Evolutionary conservation across 2,888 invertebrate species (phyloP).

Genomic region (Sarcophaga caerulescens): DNA sequence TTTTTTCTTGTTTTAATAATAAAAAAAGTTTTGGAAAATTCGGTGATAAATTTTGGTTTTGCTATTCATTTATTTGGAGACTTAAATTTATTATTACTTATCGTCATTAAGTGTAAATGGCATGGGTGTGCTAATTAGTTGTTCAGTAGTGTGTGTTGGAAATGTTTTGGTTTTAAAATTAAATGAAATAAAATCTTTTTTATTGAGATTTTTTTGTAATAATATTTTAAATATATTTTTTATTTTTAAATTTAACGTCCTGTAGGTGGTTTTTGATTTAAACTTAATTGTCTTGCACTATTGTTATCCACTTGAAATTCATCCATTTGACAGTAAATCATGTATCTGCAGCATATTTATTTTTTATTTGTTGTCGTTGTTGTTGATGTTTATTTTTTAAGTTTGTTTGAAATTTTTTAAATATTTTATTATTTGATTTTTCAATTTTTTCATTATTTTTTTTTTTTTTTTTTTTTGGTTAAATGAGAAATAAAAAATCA

Average conservation of each 20-base stretch:
- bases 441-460: constrained; percentile 8
- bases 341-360: constrained; percentile 83
- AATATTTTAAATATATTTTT: too few species aligned
- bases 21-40: not conserved
- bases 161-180: constrained; percentile 1
- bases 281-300: constrained; percentile 82
- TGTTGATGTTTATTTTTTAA: constrained; percentile 33
- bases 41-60: not conserved
- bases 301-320: constrained; percentile 89
- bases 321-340: constrained; percentile 93
- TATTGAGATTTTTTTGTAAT: not conserved
- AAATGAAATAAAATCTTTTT: not conserved
- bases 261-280: constrained; percentile 75
- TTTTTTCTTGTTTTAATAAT: not conserved
- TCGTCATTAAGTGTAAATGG: not conserved
- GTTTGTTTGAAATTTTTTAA: constrained; percentile 37
- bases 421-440: not conserved
- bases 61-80: not conserved
- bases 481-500: constrained; percentile 57
- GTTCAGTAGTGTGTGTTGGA: constrained; percentile 9
- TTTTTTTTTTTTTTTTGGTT: not conserved
- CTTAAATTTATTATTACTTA: not conserved
- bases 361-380: constrained; percentile 16
- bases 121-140: not conserved
- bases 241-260: constrained; percentile 73